phyloP scores from a whole-genome alignment of 2,888 invertebrate genomes.

The Notodonta ziczac region DNA sequence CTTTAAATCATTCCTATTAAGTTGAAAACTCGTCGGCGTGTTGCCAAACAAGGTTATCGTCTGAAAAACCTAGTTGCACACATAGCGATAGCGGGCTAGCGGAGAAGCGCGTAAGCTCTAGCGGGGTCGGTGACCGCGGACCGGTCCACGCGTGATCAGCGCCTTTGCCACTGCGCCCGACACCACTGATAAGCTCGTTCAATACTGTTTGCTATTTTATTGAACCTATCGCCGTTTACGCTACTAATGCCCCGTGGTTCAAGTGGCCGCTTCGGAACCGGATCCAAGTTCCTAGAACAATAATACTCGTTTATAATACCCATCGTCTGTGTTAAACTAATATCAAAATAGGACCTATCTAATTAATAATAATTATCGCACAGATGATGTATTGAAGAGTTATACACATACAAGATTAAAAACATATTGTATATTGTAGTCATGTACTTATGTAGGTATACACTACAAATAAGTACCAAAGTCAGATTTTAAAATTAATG shows the following conservation, averaged over 20 bases:
- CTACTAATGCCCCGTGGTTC: conserved; percentile 20
- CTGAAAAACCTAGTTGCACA: conserved; percentile 64
- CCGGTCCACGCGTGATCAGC: conserved; percentile 69
- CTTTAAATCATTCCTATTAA: conserved; percentile 10
- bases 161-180: conserved; percentile 55
- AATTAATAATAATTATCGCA: conserved; percentile 5
- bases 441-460: too few species aligned
- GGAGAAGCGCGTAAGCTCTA: conserved; percentile 57
- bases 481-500: too few species aligned
- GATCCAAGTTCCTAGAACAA: conserved; percentile 21
- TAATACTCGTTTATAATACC: conserved; percentile 15
- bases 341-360: conserved; percentile 3
- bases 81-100: conserved; percentile 59
- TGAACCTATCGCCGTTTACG: conserved; percentile 33
- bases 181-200: conserved; percentile 53
- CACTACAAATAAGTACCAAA: too few species aligned
- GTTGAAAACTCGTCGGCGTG: conserved; percentile 31
- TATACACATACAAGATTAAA: too few species aligned
- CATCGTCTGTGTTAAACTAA: conserved; percentile 10
- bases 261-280: conserved; percentile 23
- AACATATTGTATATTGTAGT: too few species aligned
- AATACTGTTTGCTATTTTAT: conserved; percentile 54
- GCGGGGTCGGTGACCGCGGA: conserved; percentile 68
- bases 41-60: conserved; percentile 57
- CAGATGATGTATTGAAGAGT: too few species aligned